Conservation (phyloP, 2,888 invertebrate genomes). For the Drosophila formosana region DNA sequence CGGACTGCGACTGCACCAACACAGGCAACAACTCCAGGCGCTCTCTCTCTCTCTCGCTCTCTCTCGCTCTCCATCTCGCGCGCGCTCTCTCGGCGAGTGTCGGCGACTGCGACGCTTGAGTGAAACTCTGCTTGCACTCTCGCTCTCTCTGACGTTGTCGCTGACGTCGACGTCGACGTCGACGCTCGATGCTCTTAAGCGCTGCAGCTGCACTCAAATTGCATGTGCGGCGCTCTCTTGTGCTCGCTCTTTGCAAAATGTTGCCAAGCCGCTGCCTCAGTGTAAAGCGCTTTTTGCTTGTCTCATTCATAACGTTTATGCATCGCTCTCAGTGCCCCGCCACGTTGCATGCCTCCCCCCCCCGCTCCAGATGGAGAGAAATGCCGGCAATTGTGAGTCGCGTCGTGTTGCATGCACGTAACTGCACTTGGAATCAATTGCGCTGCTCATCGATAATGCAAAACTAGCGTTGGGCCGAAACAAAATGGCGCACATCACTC, state of each 20-base stretch:
- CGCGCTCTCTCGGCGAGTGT: conserved; percentile 9
- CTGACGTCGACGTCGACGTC: not conserved
- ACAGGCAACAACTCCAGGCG: conserved; percentile 26
- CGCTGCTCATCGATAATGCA: conserved; percentile 77
- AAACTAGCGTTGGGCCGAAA: conserved; percentile 44
- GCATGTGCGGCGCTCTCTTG: conserved; percentile 49
- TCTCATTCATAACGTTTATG: conserved; percentile 62
- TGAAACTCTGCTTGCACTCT: conserved; percentile 47
- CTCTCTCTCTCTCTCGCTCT: conserved; percentile 8
- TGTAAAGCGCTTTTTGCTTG: conserved; percentile 52
- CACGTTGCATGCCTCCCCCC: no score
- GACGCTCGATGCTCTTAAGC: conserved; percentile 43
- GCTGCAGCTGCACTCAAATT: conserved; percentile 41
- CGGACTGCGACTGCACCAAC: conserved; percentile 34
- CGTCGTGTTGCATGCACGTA: conserved; percentile 64
- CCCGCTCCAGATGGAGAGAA: no score
- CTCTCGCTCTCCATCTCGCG: conserved; percentile 6
- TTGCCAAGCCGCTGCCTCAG: conserved; percentile 46
- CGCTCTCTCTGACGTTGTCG: not conserved
- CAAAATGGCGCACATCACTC: conserved; percentile 75
- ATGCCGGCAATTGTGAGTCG: not conserved
- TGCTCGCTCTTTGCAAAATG: conserved; percentile 46
- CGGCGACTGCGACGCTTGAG: conserved; percentile 53
- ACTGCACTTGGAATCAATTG: conserved; percentile 77
- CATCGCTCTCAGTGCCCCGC: conserved; percentile 24